phyloP scores from a whole-genome alignment of 2,888 invertebrate species.

The Andrena marginata region DNA sequence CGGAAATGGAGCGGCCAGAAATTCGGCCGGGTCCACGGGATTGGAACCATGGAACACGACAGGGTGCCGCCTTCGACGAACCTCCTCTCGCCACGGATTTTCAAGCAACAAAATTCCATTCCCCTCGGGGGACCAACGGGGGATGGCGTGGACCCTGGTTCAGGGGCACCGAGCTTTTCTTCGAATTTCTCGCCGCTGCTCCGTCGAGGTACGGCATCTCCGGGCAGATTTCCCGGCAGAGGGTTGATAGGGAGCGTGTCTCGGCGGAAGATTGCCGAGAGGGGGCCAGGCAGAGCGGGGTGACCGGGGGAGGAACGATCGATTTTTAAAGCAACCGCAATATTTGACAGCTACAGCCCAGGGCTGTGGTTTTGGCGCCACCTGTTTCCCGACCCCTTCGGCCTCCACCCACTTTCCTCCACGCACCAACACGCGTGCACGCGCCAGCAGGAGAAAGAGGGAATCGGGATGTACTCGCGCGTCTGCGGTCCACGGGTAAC shows the following conservation, averaged over 20 bases:
- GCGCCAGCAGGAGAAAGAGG: slow-evolving; percentile 60
- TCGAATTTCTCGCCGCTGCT: neutral
- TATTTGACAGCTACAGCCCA: slow-evolving; percentile 83
- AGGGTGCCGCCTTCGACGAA: neutral
- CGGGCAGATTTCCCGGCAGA: slow-evolving; percentile 39
- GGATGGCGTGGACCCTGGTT: neutral
- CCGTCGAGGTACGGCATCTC: slow-evolving; percentile 20
- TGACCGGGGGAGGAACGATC: slow-evolving; percentile 75
- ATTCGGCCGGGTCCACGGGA: neutral
- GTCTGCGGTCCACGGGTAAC: slow-evolving; percentile 75
- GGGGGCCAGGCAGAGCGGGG: slow-evolving; percentile 42
- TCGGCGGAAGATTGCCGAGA: slow-evolving; percentile 47
- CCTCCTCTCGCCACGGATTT: neutral
- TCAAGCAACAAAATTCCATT: too few relatives aligned
- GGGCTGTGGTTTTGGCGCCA: slow-evolving; percentile 82
- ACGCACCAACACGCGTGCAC: slow-evolving; percentile 41
- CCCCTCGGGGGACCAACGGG: too few relatives aligned
- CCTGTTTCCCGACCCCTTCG: slow-evolving; percentile 80
- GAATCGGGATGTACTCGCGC: slow-evolving; percentile 66
- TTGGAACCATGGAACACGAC: neutral
- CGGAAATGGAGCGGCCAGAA: neutral
- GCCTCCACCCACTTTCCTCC: slow-evolving; percentile 55
- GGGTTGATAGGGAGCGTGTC: slow-evolving; percentile 47
- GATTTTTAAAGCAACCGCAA: slow-evolving; percentile 84
- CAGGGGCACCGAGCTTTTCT: neutral